phyloP scores from a whole-genome alignment of 2,888 invertebrate genomes.

The Caradrina clavipalpis region DNA sequence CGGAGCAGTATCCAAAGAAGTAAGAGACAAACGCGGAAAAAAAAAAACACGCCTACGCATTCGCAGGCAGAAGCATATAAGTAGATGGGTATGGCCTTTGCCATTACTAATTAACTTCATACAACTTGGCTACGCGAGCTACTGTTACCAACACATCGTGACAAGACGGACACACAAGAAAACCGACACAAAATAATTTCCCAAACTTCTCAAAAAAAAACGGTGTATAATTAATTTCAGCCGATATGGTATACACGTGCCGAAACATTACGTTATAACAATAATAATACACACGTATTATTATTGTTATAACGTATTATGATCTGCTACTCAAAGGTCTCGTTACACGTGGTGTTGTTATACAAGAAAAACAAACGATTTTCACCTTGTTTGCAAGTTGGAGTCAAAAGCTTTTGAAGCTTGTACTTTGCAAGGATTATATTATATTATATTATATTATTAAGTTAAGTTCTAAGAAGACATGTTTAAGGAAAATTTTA shows the following conservation, averaged over 20 bases:
- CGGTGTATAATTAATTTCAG: slow-evolving; percentile 14
- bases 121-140: too few relatives aligned
- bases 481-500: background rate
- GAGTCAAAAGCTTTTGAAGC: slow-evolving; percentile 18
- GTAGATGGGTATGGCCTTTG: too few relatives aligned
- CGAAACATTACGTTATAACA: background rate
- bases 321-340: background rate
- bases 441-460: background rate
- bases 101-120: too few relatives aligned
- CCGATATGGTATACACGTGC: slow-evolving; percentile 8
- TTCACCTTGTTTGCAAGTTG: background rate
- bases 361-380: slow-evolving; percentile 30
- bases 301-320: too few relatives aligned
- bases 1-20: too few relatives aligned
- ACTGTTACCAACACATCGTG: background rate
- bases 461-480: background rate
- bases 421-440: background rate
- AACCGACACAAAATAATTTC: slow-evolving; percentile 6
- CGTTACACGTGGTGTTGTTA: slow-evolving; percentile 11
- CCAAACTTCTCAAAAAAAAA: background rate
- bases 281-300: background rate
- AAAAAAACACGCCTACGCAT: too few relatives aligned
- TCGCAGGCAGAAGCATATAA: too few relatives aligned
- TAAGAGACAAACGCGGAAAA: too few relatives aligned
- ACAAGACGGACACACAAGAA: background rate